Conservation (phyloP, 2,888 invertebrate genomes). For the Drosophila trichaetosa region DNA sequence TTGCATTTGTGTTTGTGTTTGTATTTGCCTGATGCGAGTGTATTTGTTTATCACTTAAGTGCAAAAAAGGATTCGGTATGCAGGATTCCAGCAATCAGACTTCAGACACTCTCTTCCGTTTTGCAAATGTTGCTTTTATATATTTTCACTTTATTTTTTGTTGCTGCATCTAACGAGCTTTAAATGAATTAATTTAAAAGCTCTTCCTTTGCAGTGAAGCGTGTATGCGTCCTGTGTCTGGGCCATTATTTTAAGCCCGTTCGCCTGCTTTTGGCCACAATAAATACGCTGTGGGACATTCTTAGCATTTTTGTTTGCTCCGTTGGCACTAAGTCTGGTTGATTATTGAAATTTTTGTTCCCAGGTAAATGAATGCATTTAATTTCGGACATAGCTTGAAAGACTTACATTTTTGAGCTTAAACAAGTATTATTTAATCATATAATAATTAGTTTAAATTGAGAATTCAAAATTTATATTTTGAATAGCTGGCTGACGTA, state of each 20-base stretch:
- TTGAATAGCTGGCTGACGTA: neutral
- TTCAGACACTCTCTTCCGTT: conserved; percentile 55
- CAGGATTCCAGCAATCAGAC: conserved; percentile 53
- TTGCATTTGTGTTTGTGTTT: conserved; percentile 36
- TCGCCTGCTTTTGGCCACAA: conserved; percentile 23
- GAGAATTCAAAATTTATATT: neutral
- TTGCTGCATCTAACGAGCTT: conserved; percentile 65
- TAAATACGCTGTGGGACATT: conserved; percentile 29
- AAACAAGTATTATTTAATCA: neutral
- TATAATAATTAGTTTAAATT: neutral
- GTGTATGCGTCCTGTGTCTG: conserved; percentile 7
- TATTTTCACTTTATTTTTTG: conserved; percentile 6
- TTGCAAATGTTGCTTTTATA: conserved; percentile 46
- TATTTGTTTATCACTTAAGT: conserved; percentile 82
- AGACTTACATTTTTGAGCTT: neutral
- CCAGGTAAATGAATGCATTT: conserved; percentile 20
- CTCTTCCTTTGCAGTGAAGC: conserved; percentile 15
- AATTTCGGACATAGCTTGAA: conserved; percentile 2
- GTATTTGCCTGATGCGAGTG: conserved; percentile 66
- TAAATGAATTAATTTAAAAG: conserved; percentile 77
- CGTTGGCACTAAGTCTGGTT: conserved; percentile 18
- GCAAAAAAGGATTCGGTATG: conserved; percentile 71
- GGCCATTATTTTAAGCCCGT: conserved; percentile 28
- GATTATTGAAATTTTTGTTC: conserved; percentile 14
- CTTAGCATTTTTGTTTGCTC: conserved; percentile 23